phyloP scores from a whole-genome alignment of 2,797 vertebrate species.

The Sternarchorhynchus goeldii region DNA sequence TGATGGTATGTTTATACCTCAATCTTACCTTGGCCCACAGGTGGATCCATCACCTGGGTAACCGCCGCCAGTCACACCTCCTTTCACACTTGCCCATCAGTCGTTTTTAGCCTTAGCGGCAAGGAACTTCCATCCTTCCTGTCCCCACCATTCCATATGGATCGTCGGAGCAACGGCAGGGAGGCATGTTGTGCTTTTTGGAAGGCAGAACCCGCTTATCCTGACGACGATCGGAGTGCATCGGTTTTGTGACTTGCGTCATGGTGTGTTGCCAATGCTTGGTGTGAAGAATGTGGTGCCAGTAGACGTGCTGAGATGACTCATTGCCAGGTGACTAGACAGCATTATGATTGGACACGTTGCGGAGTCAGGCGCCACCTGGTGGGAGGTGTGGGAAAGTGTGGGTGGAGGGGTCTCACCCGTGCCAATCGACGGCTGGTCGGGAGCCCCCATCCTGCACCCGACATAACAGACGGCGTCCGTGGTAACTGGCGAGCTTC shows the following conservation, averaged over 20 bases:
- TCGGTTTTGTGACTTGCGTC: background rate
- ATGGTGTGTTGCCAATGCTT: background rate
- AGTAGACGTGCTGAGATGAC: background rate
- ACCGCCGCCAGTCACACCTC: background rate
- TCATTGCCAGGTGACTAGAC: background rate
- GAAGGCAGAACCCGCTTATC: background rate
- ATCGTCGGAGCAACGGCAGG: too few relatives aligned
- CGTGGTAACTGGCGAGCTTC: constrained; percentile 53
- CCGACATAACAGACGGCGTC: constrained; percentile 46
- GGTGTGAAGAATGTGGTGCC: background rate
- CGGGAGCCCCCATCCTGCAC: constrained; percentile 31
- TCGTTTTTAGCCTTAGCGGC: too few relatives aligned
- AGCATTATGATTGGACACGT: background rate
- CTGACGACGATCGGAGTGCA: too few relatives aligned
- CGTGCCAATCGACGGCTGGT: constrained; percentile 21
- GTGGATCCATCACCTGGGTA: constrained; percentile 6
- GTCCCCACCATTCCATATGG: too few relatives aligned
- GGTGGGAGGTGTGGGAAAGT: constrained; percentile 26
- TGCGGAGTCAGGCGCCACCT: background rate
- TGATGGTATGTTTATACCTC: constrained; percentile 59
- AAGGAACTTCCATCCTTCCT: too few relatives aligned
- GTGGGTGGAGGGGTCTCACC: constrained; percentile 14
- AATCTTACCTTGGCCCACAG: background rate
- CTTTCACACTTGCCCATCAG: too few relatives aligned
- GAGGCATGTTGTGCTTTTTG: too few relatives aligned